Conservation (phyloP, 2,888 invertebrate genomes). For the Pristionchus mayeri region DNA sequence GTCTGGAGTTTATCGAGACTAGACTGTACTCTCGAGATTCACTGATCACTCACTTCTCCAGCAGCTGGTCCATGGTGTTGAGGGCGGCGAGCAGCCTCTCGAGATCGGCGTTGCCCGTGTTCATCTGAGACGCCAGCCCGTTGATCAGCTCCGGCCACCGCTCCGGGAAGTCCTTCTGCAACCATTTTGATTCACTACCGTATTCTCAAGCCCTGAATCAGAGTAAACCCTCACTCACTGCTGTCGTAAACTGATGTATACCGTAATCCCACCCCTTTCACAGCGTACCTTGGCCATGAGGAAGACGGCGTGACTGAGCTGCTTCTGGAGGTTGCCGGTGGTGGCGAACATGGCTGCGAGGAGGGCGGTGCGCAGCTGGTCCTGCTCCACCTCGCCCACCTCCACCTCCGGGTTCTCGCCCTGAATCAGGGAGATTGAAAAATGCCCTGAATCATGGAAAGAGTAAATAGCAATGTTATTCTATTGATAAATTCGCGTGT, state of each 20-base stretch:
- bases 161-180: conserved; percentile 92
- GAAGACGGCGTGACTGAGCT: conserved; percentile 81
- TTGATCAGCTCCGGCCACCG: conserved; percentile 95
- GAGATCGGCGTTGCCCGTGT: conserved; percentile 82
- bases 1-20: too few relatives aligned
- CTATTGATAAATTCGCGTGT: too few relatives aligned
- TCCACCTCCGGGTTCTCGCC: conserved; percentile 62
- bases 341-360: conserved; percentile 89
- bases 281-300: conserved; percentile 72
- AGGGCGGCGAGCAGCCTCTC: conserved; percentile 94
- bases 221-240: too few relatives aligned
- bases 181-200: too few relatives aligned
- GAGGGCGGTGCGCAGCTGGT: conserved; percentile 82
- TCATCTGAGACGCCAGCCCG: conserved; percentile 92
- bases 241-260: too few relatives aligned
- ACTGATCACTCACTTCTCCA: conserved; percentile 83
- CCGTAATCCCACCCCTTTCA: too few relatives aligned
- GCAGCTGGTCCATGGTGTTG: conserved; percentile 94
- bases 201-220: too few relatives aligned
- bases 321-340: conserved; percentile 91
- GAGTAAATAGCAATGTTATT: too few relatives aligned
- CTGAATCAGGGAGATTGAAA: too few relatives aligned
- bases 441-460: too few relatives aligned
- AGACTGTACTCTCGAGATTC: too few relatives aligned
- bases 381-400: conserved; percentile 62